A percentile compares a stretch with the other conserved stretches of the same genome.
phyloP scores from a whole-genome alignment of 2,113 vertebrate species.

The Nothocercus julius region DNA sequence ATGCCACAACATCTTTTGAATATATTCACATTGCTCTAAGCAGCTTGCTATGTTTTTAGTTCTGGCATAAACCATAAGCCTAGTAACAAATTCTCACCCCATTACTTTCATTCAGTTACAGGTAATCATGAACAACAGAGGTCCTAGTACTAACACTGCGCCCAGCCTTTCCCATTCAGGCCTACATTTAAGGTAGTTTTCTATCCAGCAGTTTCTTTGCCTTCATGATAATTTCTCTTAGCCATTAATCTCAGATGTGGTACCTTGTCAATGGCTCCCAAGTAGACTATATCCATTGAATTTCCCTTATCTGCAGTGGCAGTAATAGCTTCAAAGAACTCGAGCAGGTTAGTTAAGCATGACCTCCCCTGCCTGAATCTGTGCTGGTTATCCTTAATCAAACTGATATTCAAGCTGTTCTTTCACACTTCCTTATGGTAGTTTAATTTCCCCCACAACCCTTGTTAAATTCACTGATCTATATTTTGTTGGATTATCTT shows the following conservation, averaged over 20 bases:
- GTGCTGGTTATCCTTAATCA: conserved; percentile 51
- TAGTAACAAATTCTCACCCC: background rate
- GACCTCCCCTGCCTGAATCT: conserved; percentile 34
- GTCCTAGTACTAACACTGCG: background rate
- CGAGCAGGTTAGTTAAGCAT: conserved; percentile 31
- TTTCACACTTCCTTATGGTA: conserved; percentile 43
- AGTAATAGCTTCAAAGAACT: conserved; percentile 49
- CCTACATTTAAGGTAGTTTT: conserved; percentile 6
- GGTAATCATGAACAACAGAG: background rate
- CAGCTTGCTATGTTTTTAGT: background rate
- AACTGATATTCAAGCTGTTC: conserved; percentile 65
- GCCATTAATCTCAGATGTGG: conserved; percentile 6
- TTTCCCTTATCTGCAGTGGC: conserved; percentile 28
- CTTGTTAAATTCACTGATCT: conserved; percentile 21
- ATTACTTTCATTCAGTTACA: background rate
- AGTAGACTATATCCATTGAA: background rate
- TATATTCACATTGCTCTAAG: background rate
- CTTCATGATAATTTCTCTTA: conserved; percentile 9
- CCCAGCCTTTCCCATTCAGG: background rate
- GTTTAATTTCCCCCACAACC: conserved; percentile 5
- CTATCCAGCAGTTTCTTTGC: background rate
- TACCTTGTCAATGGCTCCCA: background rate
- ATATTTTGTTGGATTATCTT: background rate
- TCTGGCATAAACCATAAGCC: background rate
- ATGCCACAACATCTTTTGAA: background rate